Conservation (phyloP, 1,140 invertebrate species). For the Drosophila orosa region DNA sequence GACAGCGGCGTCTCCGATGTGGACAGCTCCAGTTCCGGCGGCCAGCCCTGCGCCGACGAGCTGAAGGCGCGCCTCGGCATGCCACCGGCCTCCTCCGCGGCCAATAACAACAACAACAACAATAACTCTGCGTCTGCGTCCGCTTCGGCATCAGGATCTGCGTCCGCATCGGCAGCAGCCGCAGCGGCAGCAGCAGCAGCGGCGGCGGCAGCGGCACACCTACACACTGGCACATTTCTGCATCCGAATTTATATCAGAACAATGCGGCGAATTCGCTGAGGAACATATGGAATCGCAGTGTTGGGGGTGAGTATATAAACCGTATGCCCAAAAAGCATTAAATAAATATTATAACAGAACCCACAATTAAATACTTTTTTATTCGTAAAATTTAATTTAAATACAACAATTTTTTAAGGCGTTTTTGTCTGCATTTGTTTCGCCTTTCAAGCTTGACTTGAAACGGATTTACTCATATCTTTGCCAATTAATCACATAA, state of each 20-base stretch:
- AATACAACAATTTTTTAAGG: background rate
- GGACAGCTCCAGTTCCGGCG: slow-evolving; percentile 96
- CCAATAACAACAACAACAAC: slow-evolving; percentile 25
- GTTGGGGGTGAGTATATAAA: slow-evolving; percentile 80
- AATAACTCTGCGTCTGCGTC: slow-evolving; percentile 11
- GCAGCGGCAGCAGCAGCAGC: slow-evolving; percentile 64
- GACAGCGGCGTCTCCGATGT: slow-evolving; percentile 98
- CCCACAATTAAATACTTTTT: no score
- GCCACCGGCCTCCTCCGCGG: slow-evolving; percentile 60
- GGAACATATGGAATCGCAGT: slow-evolving; percentile 84
- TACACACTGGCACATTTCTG: slow-evolving; percentile 82
- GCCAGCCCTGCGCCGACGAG: slow-evolving; percentile 93
- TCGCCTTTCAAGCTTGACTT: background rate
- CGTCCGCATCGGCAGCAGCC: slow-evolving; percentile 62
- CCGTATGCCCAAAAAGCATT: slow-evolving; percentile 1
- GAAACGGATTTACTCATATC: slow-evolving; percentile 20
- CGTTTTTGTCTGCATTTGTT: background rate
- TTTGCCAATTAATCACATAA: slow-evolving; percentile 30
- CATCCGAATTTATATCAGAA: slow-evolving; percentile 84
- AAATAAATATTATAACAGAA: no score
- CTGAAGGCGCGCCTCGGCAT: slow-evolving; percentile 91
- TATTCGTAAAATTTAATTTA: background rate
- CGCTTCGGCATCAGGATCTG: slow-evolving; percentile 12
- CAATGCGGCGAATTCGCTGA: slow-evolving; percentile 78
- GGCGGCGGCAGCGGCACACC: slow-evolving; percentile 71